Conservation (phyloP, 1,140 invertebrate genomes). For the Ladona fulva region DNA sequence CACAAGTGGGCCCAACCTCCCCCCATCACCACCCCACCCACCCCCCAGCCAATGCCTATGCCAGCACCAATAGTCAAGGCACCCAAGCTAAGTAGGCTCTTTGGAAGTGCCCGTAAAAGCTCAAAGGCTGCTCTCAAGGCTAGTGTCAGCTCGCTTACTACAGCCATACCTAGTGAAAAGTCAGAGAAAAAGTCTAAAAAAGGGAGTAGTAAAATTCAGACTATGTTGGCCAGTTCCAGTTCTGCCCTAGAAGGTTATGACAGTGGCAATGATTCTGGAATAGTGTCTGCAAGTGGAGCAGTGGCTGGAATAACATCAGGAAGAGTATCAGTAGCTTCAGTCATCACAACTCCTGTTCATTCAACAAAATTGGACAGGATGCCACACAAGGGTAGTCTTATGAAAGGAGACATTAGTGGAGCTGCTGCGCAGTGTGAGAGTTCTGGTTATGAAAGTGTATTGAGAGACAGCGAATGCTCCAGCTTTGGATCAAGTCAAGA, state of each 20-base stretch:
- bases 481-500: conserved; percentile 76
- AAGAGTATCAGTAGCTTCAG: background rate
- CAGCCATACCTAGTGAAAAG: conserved; percentile 43
- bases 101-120: conserved; percentile 34
- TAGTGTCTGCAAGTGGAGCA: conserved; percentile 40
- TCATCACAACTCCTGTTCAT: conserved; percentile 18
- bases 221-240: conserved; percentile 31
- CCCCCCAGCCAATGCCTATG: background rate
- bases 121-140: background rate
- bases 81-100: conserved; percentile 31
- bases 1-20: conserved; percentile 32
- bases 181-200: conserved; percentile 46
- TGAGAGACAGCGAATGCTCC: conserved; percentile 54
- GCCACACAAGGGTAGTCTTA: conserved; percentile 10
- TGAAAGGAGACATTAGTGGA: conserved; percentile 21
- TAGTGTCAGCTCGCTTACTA: conserved; percentile 36
- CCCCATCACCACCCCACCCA: conserved; percentile 33
- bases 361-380: conserved; percentile 15
- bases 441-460: conserved; percentile 78
- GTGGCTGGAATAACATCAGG: background rate
- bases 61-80: conserved; percentile 18
- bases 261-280: conserved; percentile 63
- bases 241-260: conserved; percentile 59
- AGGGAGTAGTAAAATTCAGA: conserved; percentile 43
- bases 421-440: conserved; percentile 47